phyloP scores from a whole-genome alignment of 92 coral and sea anemone species.

The Parazoanthus atlanticus region DNA sequence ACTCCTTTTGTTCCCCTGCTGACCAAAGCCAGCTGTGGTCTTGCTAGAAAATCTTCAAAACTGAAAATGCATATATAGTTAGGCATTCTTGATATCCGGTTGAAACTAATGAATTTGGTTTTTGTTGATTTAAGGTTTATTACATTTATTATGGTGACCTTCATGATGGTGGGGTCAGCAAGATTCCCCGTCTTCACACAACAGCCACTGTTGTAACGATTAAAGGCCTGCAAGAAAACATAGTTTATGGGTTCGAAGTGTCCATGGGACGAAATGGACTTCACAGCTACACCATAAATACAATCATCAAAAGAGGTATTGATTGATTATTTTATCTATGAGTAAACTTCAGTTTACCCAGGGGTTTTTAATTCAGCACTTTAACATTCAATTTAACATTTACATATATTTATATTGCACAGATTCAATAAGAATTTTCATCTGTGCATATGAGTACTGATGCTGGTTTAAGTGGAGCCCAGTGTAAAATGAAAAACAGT shows the following conservation, averaged over 20 bases:
- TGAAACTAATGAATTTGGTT: not conserved
- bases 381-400: too few species aligned
- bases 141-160: slow-evolving; percentile 29
- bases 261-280: slow-evolving; percentile 34
- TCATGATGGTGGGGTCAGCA: slow-evolving; percentile 26
- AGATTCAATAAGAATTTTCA: too few species aligned
- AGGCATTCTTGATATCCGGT: not conserved
- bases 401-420: too few species aligned
- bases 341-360: not conserved
- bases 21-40: too few species aligned
- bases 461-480: not conserved
- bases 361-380: too few species aligned
- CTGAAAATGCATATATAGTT: not conserved
- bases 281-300: slow-evolving; percentile 22
- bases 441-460: not conserved
- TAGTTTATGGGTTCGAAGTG: slow-evolving; percentile 31
- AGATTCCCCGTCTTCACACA: not conserved
- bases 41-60: too few species aligned
- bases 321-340: not conserved
- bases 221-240: not conserved
- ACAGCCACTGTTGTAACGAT: not conserved
- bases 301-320: slow-evolving; percentile 15
- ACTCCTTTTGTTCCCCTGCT: too few species aligned
- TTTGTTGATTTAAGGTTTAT: slow-evolving; percentile 19
- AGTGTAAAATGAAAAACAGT: too few species aligned